Percentiles rank a stretch among this genome's conserved stretches.
phyloP scores from a whole-genome alignment of 2,888 invertebrate genomes.

The Drosophila lacicola region DNA sequence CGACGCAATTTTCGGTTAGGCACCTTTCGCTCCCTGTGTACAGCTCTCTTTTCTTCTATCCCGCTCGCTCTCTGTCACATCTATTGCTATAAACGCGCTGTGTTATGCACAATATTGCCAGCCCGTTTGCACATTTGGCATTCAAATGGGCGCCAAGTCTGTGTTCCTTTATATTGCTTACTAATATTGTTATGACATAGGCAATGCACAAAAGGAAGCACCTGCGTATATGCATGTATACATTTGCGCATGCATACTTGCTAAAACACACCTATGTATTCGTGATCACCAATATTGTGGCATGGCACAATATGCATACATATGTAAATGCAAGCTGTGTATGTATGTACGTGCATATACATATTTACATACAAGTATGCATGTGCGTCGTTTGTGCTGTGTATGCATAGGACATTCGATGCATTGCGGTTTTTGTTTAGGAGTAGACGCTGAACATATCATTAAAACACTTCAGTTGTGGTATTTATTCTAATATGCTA shows the following conservation, averaged over 20 bases:
- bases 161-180: constrained; percentile 19
- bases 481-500: no score
- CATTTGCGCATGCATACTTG: constrained; percentile 1
- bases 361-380: background rate
- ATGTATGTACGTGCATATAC: background rate
- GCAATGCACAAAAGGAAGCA: constrained; percentile 16
- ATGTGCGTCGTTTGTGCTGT: no score
- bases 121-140: constrained; percentile 45
- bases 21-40: constrained; percentile 44
- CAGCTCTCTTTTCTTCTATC: constrained; percentile 6
- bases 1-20: constrained; percentile 67
- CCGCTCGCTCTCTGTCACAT: constrained; percentile 28
- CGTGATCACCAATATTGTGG: background rate
- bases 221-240: background rate
- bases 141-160: constrained; percentile 44
- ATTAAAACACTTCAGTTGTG: no score
- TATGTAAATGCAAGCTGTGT: constrained; percentile 5
- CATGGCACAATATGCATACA: background rate
- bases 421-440: background rate
- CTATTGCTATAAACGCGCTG: constrained; percentile 40
- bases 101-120: constrained; percentile 37
- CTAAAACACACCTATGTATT: background rate
- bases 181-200: constrained; percentile 37
- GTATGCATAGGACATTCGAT: background rate
- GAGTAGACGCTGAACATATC: no score